Percentiles rank a stretch among this genome's conserved stretches.
phyloP scores from a whole-genome alignment of 2,888 invertebrate genomes.

The Chaetoderma sp. region DNA sequence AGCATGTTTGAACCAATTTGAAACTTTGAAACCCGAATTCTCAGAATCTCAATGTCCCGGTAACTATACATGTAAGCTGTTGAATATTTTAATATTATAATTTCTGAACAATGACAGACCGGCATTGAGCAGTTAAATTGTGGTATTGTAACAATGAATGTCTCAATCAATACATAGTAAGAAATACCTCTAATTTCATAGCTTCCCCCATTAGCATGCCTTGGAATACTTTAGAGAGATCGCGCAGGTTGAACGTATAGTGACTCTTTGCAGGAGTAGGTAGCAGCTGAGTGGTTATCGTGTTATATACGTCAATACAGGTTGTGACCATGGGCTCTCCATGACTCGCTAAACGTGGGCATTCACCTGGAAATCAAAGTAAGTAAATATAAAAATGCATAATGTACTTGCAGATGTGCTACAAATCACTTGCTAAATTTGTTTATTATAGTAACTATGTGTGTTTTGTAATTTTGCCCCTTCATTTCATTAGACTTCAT shows the following conservation, averaged over 20 bases:
- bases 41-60: too few species aligned
- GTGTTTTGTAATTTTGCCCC: too few species aligned
- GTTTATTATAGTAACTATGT: too few species aligned
- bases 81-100: too few species aligned
- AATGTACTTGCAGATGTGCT: not conserved
- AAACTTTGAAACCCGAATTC: too few species aligned
- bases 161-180: not conserved
- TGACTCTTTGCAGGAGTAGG: conserved; percentile 70
- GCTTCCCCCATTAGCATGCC: conserved; percentile 68
- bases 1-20: too few species aligned
- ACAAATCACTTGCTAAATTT: not conserved
- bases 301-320: conserved; percentile 64
- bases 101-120: not conserved
- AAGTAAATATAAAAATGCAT: not conserved
- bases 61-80: too few species aligned
- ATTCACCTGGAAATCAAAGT: conserved; percentile 36
- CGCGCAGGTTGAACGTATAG: conserved; percentile 70
- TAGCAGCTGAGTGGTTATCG: conserved; percentile 64
- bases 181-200: conserved; percentile 59
- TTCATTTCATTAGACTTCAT: too few species aligned
- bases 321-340: conserved; percentile 58
- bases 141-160: not conserved
- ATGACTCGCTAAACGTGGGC: conserved; percentile 37
- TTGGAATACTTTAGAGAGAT: conserved; percentile 70
- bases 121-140: not conserved